These are phyloP conservation scores for Scaptomyza caliginosa DNA, from an alignment of 2,888 invertebrate genomes.

Conservation along the genomic window DNA sequence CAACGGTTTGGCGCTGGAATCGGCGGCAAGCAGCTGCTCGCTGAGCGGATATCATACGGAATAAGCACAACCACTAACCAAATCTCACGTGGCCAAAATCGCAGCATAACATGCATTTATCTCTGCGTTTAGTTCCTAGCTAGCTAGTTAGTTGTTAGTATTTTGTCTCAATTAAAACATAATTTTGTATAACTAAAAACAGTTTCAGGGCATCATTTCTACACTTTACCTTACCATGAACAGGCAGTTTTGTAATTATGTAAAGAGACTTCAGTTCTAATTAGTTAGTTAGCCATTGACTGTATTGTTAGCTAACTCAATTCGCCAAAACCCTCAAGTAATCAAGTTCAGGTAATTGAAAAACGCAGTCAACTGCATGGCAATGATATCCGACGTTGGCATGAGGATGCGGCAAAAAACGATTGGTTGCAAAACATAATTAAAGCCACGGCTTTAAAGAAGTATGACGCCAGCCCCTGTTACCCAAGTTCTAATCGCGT, in stretches of 20 bases:
- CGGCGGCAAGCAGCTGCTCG: constrained; percentile 59
- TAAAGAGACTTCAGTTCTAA: neutral
- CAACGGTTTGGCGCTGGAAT: constrained; percentile 98
- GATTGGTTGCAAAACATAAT: constrained; percentile 31
- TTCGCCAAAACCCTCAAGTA: constrained; percentile 16
- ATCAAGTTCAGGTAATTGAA: constrained; percentile 50
- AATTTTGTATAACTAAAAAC: neutral
- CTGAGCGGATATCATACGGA: constrained; percentile 5
- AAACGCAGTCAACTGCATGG: constrained; percentile 44
- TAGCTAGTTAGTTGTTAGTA: constrained; percentile 40
- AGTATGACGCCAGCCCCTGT: constrained; percentile 3
- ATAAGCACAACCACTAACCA: constrained; percentile 54
- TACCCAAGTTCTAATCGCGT: constrained; percentile 49
- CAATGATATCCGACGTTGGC: constrained; percentile 22
- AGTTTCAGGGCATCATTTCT: too few species aligned
- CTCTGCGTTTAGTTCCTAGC: constrained; percentile 60
- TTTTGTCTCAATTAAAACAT: constrained; percentile 13
- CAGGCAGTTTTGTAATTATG: neutral
- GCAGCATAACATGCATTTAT: constrained; percentile 32
- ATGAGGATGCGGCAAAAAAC: constrained; percentile 11
- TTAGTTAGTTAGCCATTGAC: neutral
- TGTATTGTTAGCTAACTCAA: constrained; percentile 9
- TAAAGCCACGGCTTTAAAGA: constrained; percentile 23
- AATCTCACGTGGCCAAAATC: constrained; percentile 74
- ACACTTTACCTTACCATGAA: too few species aligned